Evolutionary conservation across 1,140 invertebrate species (phyloP).

Genomic region (Drosophila lacteicornis): DNA sequence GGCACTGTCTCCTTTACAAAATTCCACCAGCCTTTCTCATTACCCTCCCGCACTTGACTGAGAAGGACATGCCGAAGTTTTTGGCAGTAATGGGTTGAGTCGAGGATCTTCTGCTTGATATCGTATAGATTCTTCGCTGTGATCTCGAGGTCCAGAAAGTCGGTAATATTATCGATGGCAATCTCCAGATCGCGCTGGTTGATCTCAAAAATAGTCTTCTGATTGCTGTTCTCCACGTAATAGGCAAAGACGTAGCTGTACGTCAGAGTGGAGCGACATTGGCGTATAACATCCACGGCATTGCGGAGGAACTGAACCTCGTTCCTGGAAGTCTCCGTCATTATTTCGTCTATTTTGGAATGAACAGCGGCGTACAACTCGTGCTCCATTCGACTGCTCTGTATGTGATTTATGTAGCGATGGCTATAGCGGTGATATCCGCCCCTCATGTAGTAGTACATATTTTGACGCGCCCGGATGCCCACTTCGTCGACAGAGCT

Average conservation of each 20-base stretch:
- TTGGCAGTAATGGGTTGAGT: slow-evolving; percentile 96
- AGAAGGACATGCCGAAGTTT: slow-evolving; percentile 96
- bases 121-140: slow-evolving; percentile 98
- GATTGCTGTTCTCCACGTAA: slow-evolving; percentile 98
- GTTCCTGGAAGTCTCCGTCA: slow-evolving; percentile 99
- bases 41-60: slow-evolving; percentile 98
- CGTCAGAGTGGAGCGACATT: slow-evolving; percentile 98
- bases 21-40: slow-evolving; percentile 99
- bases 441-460: slow-evolving; percentile 92
- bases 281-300: slow-evolving; percentile 98
- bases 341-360: slow-evolving; percentile 99
- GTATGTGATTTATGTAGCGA: slow-evolving; percentile 99
- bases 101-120: slow-evolving; percentile 99
- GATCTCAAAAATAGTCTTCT: slow-evolving; percentile 99
- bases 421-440: slow-evolving; percentile 97
- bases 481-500: slow-evolving; percentile 98
- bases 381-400: slow-evolving; percentile 98
- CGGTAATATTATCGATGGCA: slow-evolving; percentile 97
- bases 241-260: slow-evolving; percentile 99
- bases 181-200: slow-evolving; percentile 99
- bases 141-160: slow-evolving; percentile 98
- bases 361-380: slow-evolving; percentile 97
- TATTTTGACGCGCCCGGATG: slow-evolving; percentile 96
- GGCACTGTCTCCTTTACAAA: slow-evolving; percentile 88
- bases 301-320: slow-evolving; percentile 99